Base-by-base conservation (phyloP, 2,113 vertebrate genomes). In the Synodontis membranacea region DNA sequence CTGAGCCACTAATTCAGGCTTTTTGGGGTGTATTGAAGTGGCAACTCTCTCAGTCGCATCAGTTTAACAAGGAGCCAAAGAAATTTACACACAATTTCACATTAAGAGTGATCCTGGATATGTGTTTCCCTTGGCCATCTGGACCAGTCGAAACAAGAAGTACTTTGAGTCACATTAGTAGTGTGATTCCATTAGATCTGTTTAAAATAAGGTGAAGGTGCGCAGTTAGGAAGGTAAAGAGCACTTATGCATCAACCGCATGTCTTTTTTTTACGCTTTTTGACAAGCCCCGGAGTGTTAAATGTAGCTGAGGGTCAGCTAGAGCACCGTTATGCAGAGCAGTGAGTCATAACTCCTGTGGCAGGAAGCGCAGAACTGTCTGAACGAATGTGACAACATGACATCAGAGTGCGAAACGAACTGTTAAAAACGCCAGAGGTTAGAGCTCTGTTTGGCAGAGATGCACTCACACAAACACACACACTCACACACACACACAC, bases 1-100 rank as follows among this genome's bases (percentile, higher is more conserved):
- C 34, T 84, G 80, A 76, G 83, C 19, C 50, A 60, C 58, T 82
- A 86, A 80, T 82, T 72, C 79, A 68, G 60, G 58, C 52, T 52
- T 76, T 85, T 85, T 60, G 88, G 85, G 88, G 86, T 89, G 87
- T 88, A 87, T 84, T 70, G 44, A 37, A 82, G 83, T 82, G 86
- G 14, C 80, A 87, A 87, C 87, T 85, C 48, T 50, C 46, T 42
- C 10, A 23, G 9, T 44, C 72, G 15, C 5, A n/a, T 76, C 39
- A 80, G 48, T 46, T 85, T 42, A 84, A 56, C 83, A 62, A 60
- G 83, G 19, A 79, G 74, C 42, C 74, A 62, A 85, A 52, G 34
- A 66, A 80, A 64, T 52, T 83, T 72, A 15, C 82, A 64, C 1
- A 10, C 37, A 50, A 48, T 85, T 74, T 64, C 58, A 19, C 42